These are phyloP conservation scores for Patella pellucida DNA, from an alignment of 2,888 invertebrate genomes.

Conservation along the genomic window DNA sequence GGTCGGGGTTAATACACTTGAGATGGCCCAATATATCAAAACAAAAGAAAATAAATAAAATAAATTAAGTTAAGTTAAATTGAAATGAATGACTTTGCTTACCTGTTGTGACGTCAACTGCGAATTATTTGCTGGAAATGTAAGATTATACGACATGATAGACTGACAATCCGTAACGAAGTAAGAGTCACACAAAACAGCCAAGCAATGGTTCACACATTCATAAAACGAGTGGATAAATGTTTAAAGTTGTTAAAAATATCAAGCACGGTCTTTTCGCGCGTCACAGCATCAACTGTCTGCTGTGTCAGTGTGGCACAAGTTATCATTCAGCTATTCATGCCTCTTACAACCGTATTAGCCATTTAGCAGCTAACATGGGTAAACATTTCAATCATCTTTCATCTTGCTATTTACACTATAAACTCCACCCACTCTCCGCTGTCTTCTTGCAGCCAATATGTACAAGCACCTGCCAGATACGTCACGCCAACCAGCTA, in stretches of 20 bases:
- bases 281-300: conserved; percentile 9
- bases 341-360: conserved; percentile 9
- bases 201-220: conserved; percentile 1
- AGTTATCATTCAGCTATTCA: conserved; percentile 11
- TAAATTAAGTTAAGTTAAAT: too few relatives aligned
- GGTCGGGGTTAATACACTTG: too few relatives aligned
- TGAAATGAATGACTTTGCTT: background rate
- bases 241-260: background rate
- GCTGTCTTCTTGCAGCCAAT: background rate
- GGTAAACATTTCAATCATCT: conserved; percentile 12
- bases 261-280: conserved; percentile 12
- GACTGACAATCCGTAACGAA: background rate
- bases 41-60: too few relatives aligned
- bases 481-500: background rate
- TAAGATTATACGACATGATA: conserved; percentile 5
- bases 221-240: background rate
- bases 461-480: background rate
- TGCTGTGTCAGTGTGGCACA: background rate
- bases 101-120: background rate
- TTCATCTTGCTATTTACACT: conserved; percentile 6
- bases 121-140: conserved; percentile 6
- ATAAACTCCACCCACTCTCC: background rate
- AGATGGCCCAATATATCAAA: too few relatives aligned
- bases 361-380: conserved; percentile 12
- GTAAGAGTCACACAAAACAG: background rate